Conservation (phyloP, 2,113 vertebrate species). For the Bos taurus region ARS-UCD2.0 NC_037352.1:25584501-25585000, state of each 20-base stretch:
- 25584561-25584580: not conserved
- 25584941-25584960: not conserved
- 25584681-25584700: not conserved
- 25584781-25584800: fast-evolving
- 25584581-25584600: not conserved
- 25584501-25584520: not conserved
- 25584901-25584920: not conserved
- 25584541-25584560: not conserved
- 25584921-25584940: not conserved
- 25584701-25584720: not conserved
- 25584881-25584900: not conserved
- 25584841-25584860: not conserved
- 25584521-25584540: not conserved
- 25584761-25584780: fast-evolving
- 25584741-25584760: not conserved
- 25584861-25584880: not conserved
- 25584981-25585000: not conserved
- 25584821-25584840: not conserved
- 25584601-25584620: not conserved
- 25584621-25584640: not conserved
- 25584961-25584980: not conserved
- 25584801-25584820: not conserved
- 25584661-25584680: not conserved
- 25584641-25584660: not conserved
- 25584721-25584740: not conserved